Base-by-base conservation (phyloP, 2,888 invertebrate genomes). In the Cybosia mesomella region DNA sequence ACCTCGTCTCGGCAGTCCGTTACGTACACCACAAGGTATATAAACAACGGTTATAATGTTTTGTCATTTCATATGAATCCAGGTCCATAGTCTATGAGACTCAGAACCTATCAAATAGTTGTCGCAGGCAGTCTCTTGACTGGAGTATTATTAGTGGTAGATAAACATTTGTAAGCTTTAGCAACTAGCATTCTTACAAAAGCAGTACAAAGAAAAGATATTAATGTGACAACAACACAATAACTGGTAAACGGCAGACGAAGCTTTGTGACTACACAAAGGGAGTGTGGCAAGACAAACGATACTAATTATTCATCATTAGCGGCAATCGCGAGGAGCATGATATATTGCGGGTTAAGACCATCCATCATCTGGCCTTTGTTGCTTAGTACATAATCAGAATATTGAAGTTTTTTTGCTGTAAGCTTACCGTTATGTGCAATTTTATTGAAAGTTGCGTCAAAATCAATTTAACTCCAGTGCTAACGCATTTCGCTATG, bases 281-380 rank as follows among this genome's bases (percentile, higher is more conserved):
- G 84, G 82, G 77, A 86, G 85, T 85, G 84, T 83, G 85, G 80
- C 80, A 84, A 83, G 87, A 87, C 87, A 86, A 88, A 88, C 87
- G 87, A 78, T 70, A 81, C 83, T 89, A 90, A 92, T 91, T 91
- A 90, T 89, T 91, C 89, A 90, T 89, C 89, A 90, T 90, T 91
- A 90, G 87, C 78, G 76, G 83, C 82, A 83, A 86, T 81, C 79
- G 77, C 71, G 76, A 76, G 79, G 73, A 59, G 77, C 77, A 85
- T 87, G 89, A 89, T 88, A 87, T 85, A 88, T 87, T 79, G 79
- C 79, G 81, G 79, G 72, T 78, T 62, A 74, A 72, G 71, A 71
- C 80, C 82, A 88, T 89, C 85, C 84, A 88, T 90, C 89, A 89
- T 79, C 67, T 39, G 68, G 79, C 79, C 84, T 87, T 87, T 88